Evolutionary conservation across 2,113 vertebrate genomes (phyloP), one percentile per base, ranked within the genome.

Genomic region (human (Homo sapiens)): DNA sequence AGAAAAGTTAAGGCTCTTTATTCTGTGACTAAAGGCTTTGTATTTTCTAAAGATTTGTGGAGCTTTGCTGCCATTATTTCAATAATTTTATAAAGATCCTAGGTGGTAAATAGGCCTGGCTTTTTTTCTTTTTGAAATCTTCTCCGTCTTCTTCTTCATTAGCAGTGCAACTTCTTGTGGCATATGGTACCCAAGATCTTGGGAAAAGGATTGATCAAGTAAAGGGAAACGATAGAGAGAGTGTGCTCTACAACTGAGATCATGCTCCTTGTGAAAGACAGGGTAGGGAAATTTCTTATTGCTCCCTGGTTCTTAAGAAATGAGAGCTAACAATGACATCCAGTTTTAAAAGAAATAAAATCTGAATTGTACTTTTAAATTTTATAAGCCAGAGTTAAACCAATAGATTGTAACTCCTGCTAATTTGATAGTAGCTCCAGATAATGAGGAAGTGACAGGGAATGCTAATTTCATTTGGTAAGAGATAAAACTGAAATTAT

Each of bases 311-410:
- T 96, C 73, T 89, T 88, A 90, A 55, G 16, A 82, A 90, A 72
- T 59, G 32, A 79, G 84, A 96, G 5, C 55, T 79, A 55, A 85
- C 45, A 59, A 38, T 16, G 35, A 32, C 48, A 64, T 61, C n/a
- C 43, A 64, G 18, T 96, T 96, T 89, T 72, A 87, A 96, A 88
- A 75, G 23, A 97, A 97, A 90, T 22, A 40, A 90, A 89, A 78
- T 72, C 52, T 59, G 68, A 94, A 55, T 55, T 90, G 68, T 87
- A 75, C 87, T 93, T 96, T 94, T 73, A 68, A 93, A 55, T 87
- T 93, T 43, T 50, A 27, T 48, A 76, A 89, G 80, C 75, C 57
- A 59, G 32, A 86, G 38, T 90, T 79, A 95, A 97, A 73, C 17
- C 57, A 80, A 66, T 43, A 38, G 11, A 64, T 16, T 30, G n/a